Evolutionary conservation across 2,888 invertebrate species (phyloP).

Genomic region (Epiblema foenella): DNA sequence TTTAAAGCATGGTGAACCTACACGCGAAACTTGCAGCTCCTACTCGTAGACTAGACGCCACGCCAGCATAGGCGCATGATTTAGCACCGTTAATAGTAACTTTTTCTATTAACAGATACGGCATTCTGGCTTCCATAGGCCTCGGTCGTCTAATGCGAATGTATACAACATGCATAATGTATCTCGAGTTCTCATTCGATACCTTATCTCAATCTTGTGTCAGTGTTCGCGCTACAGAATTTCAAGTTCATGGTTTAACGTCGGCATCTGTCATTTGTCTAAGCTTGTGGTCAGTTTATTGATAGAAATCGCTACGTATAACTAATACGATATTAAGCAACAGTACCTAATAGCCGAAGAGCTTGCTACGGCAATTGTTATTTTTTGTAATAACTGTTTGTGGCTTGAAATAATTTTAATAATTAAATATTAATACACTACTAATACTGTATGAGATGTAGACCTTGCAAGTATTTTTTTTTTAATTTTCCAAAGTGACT

Average conservation of each 20-base stretch:
- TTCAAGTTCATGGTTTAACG: conserved; percentile 28
- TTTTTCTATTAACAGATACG: conserved; percentile 62
- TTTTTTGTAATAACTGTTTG: too few relatives aligned
- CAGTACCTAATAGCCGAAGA: too few relatives aligned
- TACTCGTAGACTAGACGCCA: conserved; percentile 69
- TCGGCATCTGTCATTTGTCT: background rate
- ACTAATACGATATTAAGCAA: too few relatives aligned
- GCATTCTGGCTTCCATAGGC: conserved; percentile 57
- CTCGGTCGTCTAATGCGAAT: conserved; percentile 50
- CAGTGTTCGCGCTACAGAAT: conserved; percentile 18
- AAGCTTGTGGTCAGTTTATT: background rate
- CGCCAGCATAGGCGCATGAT: conserved; percentile 70
- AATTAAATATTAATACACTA: too few relatives aligned
- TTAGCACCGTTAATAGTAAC: conserved; percentile 77
- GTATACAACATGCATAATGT: conserved; percentile 39
- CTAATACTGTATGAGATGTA: too few relatives aligned
- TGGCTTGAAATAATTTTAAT: too few relatives aligned
- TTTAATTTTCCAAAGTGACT: too few relatives aligned
- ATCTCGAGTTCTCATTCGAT: conserved; percentile 23
- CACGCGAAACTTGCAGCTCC: conserved; percentile 72
- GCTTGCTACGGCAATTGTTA: too few relatives aligned
- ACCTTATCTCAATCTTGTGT: conserved; percentile 26
- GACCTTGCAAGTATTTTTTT: too few relatives aligned
- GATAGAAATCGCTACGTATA: background rate
- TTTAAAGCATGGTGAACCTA: conserved; percentile 45